A percentile compares a stretch with the other conserved stretches of the same genome.
These are phyloP conservation scores for Diploptera punctata DNA, from an alignment of 2,888 invertebrate species.

Conservation along the genomic window DNA sequence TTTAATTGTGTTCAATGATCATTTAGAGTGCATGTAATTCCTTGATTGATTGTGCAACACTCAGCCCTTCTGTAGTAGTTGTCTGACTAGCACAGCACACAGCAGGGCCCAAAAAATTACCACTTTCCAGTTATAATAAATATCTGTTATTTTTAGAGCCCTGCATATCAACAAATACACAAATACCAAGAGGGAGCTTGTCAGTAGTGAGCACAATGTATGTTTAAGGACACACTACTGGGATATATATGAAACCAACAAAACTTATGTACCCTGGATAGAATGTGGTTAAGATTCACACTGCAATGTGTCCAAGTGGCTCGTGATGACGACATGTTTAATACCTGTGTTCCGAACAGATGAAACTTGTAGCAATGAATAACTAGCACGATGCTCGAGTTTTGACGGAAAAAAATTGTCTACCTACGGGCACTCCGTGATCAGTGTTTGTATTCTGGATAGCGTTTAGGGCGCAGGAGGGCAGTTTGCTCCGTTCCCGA, in stretches of 20 bases:
- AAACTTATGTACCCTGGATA: slow-evolving; percentile 23
- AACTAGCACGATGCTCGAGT: slow-evolving; percentile 19
- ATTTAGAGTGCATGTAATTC: too few species aligned
- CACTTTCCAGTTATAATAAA: neutral
- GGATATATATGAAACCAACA: slow-evolving; percentile 3
- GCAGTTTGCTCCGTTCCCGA: slow-evolving; percentile 41
- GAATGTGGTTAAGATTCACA: slow-evolving; percentile 1
- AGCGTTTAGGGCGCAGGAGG: slow-evolving; percentile 57
- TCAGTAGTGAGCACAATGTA: neutral
- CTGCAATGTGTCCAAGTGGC: neutral
- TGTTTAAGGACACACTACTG: neutral
- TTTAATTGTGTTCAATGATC: too few species aligned
- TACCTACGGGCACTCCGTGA: slow-evolving; percentile 46
- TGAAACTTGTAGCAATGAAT: neutral
- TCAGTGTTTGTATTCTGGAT: slow-evolving; percentile 82
- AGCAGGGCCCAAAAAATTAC: slow-evolving; percentile 4
- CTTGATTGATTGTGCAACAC: too few species aligned
- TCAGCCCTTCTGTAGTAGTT: neutral
- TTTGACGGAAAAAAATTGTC: slow-evolving; percentile 21
- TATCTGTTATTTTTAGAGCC: neutral
- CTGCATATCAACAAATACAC: slow-evolving; percentile 9
- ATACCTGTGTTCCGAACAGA: slow-evolving; percentile 27
- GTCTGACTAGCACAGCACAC: neutral
- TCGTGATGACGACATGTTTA: slow-evolving; percentile 2
- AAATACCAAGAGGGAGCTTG: neutral